Base-by-base conservation (phyloP, 2,113 vertebrate genomes). In the Gallinago jamesoni region DNA sequence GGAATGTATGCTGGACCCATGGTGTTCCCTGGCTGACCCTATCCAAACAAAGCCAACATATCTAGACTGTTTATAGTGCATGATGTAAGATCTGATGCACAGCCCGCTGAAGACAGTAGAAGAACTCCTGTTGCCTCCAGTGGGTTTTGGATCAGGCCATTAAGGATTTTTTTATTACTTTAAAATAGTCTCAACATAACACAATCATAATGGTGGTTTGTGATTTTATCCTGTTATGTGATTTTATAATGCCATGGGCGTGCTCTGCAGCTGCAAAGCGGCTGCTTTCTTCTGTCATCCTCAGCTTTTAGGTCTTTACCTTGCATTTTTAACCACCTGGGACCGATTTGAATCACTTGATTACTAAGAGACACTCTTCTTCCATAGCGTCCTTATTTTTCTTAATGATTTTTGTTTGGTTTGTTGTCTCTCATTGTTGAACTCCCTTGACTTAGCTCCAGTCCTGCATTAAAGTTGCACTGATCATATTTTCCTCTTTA, bases 281-380 rank as follows among this genome's bases (percentile, higher is more conserved):
- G 87, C 92, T 94, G 84, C 87, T 92, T 90, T 84, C 76, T 90
- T 79, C 87, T 83, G 50, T 92, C 84, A 85, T 78, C 70, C 59
- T 93, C 66, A 83, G 91, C 80, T 89, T 87, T 91, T 63, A 75
- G 74, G 80, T 93, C 66, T 85, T 96, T 93, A 79, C 62, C 55
- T 94, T 92, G 89, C 80, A 81, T 87, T 96, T 96, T 92, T 83
- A 95, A 91, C 47, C 59, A 66, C 50, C 94, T 84, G 94, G 95
- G 96, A 96, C 96, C 94, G 70, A 97, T 70, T 91, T 76, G 57
- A 94, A 77, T 77, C 84, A 95, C 74, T 87, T 94, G 47, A 91
- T 91, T 84, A 55, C 84, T 94, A 94, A 86, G 74, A 91, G 66
- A 96, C 22, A 78, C 81, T 95, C 41, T 93, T 95, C 68, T 96